Base-by-base conservation (phyloP, 2,797 vertebrate species). In the Yasuhikotakia modesta region DNA sequence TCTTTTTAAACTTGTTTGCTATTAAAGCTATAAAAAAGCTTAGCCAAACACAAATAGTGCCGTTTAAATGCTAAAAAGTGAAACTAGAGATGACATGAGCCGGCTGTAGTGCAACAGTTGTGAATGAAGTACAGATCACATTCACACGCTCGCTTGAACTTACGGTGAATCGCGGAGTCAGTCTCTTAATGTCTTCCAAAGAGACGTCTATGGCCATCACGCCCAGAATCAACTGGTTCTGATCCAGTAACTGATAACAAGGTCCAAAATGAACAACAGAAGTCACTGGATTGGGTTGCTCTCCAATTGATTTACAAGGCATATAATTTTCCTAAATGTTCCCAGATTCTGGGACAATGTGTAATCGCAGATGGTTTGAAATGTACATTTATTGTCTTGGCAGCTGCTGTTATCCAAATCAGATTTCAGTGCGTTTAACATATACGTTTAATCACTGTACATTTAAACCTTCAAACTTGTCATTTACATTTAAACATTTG, bases 171-270 rank as follows among this genome's bases (percentile, higher is more conserved):
- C 94, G 93, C 3, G 97, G 97, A 0, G 97, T 99, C 76, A 98
- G 88, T 70, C 94, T 96, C 90, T 98, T 98, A 87, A 99, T 97
- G 78, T 99, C 97, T 63, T 96, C 96, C 84, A 99, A 90, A 78
- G 97, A 97, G 30, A 99, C 97, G 84, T 99, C 97, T 2, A 99
- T 92, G 0, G 96, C 97, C 97, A 99, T 98, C 45, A 99, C 97
- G 70, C 97, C 97, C 88, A 99, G 91, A 88, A 99, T 99, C 84
- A 98, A 90, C 87, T 97, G 97, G 87, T 95, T 99, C 91, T 96
- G 87, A 52, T 83, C 66, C 61, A 89, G 90, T 32, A 39, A 52
- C 13, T 64, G 45, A 66, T 8, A 32, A 73, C n/a, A 35, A 55
- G 58, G 27, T 24, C 39, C 19, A 39, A 24, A 4, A 53, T 50